Evolutionary conservation across 2,113 vertebrate species (phyloP), one percentile per base, ranked within the genome.

Genomic region (Elgaria multicarinata): DNA sequence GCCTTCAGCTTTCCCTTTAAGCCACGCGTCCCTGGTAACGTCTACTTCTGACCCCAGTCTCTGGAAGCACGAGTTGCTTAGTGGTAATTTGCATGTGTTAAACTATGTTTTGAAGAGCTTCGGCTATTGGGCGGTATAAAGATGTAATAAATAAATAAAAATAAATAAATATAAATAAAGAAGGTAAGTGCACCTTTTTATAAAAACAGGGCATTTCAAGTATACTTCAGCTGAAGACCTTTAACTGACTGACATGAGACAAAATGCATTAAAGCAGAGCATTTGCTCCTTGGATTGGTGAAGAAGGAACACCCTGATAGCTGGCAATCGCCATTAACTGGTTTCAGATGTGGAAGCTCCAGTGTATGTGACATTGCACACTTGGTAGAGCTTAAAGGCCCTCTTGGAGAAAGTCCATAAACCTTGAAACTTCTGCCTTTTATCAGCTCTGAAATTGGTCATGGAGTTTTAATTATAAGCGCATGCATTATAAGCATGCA

Each of bases 301-400:
- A 92, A 93, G 83, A 82, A 93, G 50, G 91, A 93, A 90, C 94
- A 92, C 95, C 93, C 95, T 91, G 93, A 91, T 90, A 92, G 94
- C 92, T 95, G 92, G 94, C 95, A 95, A 95, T 94, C 28, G 2
- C 76, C 94, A 93, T 95, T 97, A 97, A 97, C 96, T 82, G 91
- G 95, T 96, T 95, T 97, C 97, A 97, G 97, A 97, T 97, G 97
- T 96, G 94, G 90, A 53, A 92, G 91, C 92, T 94, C 87, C 94
- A 96, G 92, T 93, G 93, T 93, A 95, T 66, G 86, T 93, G 94
- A 87, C 90, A 86, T 89, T 87, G 87, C 94, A 94, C 82, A 91
- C 95, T 97, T 97, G 97, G 96, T 95, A 96, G 94, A 96, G 94
- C 96, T 97, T 97, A 96, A 97, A 96, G 95, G 93, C 84, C 91